These are phyloP conservation scores for Tenebrio molitor DNA, from an alignment of 1,140 invertebrate genomes.

Conservation along the genomic window DNA sequence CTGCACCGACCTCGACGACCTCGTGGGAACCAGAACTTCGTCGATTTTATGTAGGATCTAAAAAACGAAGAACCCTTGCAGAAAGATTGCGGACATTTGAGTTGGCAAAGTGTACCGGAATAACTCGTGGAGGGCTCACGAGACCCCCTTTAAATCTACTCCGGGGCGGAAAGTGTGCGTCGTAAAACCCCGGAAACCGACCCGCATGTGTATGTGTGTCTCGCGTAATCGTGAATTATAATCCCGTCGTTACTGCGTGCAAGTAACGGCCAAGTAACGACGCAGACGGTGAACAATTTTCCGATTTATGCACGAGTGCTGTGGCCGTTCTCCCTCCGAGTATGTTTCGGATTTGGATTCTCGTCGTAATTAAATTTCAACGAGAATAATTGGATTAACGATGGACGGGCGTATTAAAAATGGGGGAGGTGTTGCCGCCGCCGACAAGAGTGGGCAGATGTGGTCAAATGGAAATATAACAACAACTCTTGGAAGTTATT, in stretches of 20 bases:
- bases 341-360: too few species aligned
- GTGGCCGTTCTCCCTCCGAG: too few species aligned
- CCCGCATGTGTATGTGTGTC: not conserved
- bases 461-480: too few species aligned
- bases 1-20: slow-evolving; percentile 70
- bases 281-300: too few species aligned
- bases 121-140: slow-evolving; percentile 28
- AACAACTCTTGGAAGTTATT: too few species aligned
- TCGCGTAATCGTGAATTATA: slow-evolving; percentile 38
- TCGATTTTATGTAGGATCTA: slow-evolving; percentile 88
- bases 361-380: too few species aligned
- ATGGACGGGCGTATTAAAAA: too few species aligned
- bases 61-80: slow-evolving; percentile 47
- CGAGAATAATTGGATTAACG: too few species aligned
- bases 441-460: too few species aligned
- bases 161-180: slow-evolving; percentile 14
- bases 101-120: slow-evolving; percentile 14
- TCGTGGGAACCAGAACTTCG: slow-evolving; percentile 81
- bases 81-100: slow-evolving; percentile 3
- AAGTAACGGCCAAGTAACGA: not conserved
- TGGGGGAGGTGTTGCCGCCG: too few species aligned
- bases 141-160: slow-evolving; percentile 27
- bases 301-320: too few species aligned
- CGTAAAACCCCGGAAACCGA: slow-evolving; percentile 31
- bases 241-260: not conserved